Conservation (phyloP, 35 echinoderm and acorn worm species). For the Patiria miniata region DNA sequence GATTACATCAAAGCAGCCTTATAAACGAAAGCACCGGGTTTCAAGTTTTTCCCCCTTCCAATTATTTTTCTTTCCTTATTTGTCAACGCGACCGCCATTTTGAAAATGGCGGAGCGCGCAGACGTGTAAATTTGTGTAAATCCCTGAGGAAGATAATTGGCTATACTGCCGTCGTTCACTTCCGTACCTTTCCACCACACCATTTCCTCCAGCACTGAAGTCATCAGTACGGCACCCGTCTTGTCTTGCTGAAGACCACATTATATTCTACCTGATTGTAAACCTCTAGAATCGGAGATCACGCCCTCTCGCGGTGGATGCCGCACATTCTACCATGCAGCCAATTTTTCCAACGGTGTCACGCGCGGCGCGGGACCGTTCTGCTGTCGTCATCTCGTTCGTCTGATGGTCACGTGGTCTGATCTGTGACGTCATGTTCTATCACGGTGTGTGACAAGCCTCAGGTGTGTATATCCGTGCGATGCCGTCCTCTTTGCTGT, state of each 20-base stretch:
- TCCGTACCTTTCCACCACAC: not conserved
- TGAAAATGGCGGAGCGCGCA: not conserved
- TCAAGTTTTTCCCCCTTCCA: not conserved
- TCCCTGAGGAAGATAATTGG: slow-evolving; percentile 26
- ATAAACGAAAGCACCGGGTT: slow-evolving; percentile 8
- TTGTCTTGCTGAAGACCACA: not conserved
- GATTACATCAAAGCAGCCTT: slow-evolving; percentile 15
- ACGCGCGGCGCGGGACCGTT: slow-evolving; percentile 20
- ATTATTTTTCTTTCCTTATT: not conserved
- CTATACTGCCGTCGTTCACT: slow-evolving; percentile 11
- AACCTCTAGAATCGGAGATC: not conserved
- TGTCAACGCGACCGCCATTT: not conserved
- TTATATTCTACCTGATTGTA: not conserved
- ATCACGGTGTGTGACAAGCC: slow-evolving; percentile 20
- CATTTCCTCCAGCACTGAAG: not conserved
- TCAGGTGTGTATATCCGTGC: slow-evolving; percentile 3
- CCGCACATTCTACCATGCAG: slow-evolving; percentile 14
- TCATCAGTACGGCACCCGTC: not conserved
- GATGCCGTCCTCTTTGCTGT: not conserved
- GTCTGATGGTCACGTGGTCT: slow-evolving; percentile 27
- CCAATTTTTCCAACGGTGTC: slow-evolving; percentile 28
- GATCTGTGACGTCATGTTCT: slow-evolving; percentile 30
- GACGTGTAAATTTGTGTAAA: slow-evolving; percentile 29
- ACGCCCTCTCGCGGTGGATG: slow-evolving; percentile 14
- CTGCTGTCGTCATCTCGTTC: slow-evolving; percentile 27